Percentiles rank a stretch among this genome's conserved stretches.
phyloP scores from a whole-genome alignment of 2,797 vertebrate genomes.

The Buceros bicornis region DNA sequence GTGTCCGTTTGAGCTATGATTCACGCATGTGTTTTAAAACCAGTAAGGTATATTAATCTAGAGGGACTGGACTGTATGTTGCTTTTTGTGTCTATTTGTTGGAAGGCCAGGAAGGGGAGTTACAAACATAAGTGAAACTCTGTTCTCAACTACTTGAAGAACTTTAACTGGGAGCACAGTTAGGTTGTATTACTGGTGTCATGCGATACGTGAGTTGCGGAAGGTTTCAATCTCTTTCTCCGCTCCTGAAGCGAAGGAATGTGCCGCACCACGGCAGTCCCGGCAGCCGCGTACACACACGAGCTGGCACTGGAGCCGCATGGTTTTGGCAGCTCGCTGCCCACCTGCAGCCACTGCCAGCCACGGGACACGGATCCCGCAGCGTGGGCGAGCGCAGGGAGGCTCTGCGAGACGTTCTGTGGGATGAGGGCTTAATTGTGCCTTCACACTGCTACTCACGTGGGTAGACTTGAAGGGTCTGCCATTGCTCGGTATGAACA shows the following conservation, averaged over 20 bases:
- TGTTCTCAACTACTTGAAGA: neutral
- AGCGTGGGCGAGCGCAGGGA: neutral
- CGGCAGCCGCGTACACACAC: neutral
- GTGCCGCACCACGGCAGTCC: neutral
- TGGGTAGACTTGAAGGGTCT: neutral
- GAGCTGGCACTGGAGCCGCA: neutral
- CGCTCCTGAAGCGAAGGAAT: neutral
- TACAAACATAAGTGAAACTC: neutral
- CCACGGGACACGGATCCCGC: neutral
- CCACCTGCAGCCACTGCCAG: conserved; percentile 14
- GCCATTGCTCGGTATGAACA: neutral
- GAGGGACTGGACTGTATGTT: neutral
- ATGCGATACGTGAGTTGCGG: neutral
- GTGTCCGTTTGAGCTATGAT: neutral
- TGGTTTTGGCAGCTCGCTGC: conserved; percentile 11
- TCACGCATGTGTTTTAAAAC: neutral
- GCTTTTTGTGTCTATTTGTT: accelerated
- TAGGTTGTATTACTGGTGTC: neutral
- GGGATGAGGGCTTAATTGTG: neutral
- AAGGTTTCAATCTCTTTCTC: neutral
- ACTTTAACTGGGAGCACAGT: neutral
- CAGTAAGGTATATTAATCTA: neutral
- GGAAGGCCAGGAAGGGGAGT: neutral
- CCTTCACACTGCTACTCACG: neutral
- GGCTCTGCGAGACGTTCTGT: neutral